Evolutionary conservation across 2,888 invertebrate genomes (phyloP).

Genomic region (Penaeus monodon): DNA sequence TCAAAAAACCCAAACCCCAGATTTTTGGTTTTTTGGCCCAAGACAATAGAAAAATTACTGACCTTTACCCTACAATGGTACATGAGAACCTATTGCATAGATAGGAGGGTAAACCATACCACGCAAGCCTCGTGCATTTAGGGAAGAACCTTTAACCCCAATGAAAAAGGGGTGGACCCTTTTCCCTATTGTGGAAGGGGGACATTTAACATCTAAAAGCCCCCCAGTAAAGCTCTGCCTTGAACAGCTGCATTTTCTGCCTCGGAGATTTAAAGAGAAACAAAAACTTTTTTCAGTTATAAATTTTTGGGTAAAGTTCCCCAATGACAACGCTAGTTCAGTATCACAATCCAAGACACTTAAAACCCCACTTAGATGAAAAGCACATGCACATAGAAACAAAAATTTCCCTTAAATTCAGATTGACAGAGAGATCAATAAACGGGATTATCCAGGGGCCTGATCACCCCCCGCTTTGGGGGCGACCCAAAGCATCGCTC

Average conservation of each 20-base stretch:
- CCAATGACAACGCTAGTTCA: constrained; percentile 17
- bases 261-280: constrained; percentile 23
- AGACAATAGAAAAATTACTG: constrained; percentile 14
- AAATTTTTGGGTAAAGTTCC: constrained; percentile 29
- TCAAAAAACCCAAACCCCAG: constrained; percentile 60
- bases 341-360: constrained; percentile 26
- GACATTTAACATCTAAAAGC: constrained; percentile 25
- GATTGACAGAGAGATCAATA: constrained; percentile 36
- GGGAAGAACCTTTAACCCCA: constrained; percentile 42
- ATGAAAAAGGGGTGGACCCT: constrained; percentile 44
- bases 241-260: constrained; percentile 33
- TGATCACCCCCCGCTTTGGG: constrained; percentile 33
- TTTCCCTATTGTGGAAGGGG: constrained; percentile 51
- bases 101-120: constrained; percentile 50
- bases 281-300: constrained; percentile 31
- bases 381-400: not conserved
- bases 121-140: constrained; percentile 43
- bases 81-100: constrained; percentile 19
- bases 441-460: not conserved
- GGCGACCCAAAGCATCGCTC: constrained; percentile 37
- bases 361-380: constrained; percentile 17
- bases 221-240: constrained; percentile 42
- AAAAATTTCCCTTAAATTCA: constrained; percentile 36
- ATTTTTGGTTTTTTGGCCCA: constrained; percentile 64
- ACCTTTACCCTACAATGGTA: constrained; percentile 18